phyloP scores from a whole-genome alignment of 1,140 invertebrate genomes.

The Cryptotermes secundus region DNA sequence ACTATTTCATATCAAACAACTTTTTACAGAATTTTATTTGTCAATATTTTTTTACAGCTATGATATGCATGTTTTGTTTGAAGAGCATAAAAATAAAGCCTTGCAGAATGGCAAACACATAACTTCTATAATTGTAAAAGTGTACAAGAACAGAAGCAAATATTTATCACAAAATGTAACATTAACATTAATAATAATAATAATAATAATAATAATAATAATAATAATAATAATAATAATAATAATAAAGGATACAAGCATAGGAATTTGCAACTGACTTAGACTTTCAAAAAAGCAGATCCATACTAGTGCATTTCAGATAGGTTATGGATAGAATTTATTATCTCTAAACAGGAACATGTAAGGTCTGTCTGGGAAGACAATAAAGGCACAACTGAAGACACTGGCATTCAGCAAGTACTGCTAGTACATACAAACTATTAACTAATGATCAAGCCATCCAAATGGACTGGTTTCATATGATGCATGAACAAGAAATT shows the following conservation, averaged over 20 bases:
- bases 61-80: slow-evolving; percentile 82
- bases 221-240: too few relatives aligned
- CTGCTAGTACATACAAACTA: neutral
- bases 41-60: slow-evolving; percentile 77
- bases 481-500: too few relatives aligned
- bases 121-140: slow-evolving; percentile 35
- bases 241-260: slow-evolving; percentile 34
- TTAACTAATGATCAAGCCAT: neutral
- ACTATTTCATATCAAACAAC: slow-evolving; percentile 35
- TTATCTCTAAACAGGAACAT: slow-evolving; percentile 34
- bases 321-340: slow-evolving; percentile 33
- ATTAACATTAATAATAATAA: slow-evolving; percentile 18
- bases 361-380: slow-evolving; percentile 3
- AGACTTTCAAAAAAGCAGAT: slow-evolving; percentile 36
- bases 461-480: too few relatives aligned
- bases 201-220: neutral
- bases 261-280: slow-evolving; percentile 37
- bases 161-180: slow-evolving; percentile 33
- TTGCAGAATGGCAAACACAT: slow-evolving; percentile 36
- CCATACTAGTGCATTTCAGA: slow-evolving; percentile 35
- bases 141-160: slow-evolving; percentile 35
- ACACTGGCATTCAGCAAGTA: neutral
- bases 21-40: slow-evolving; percentile 66
- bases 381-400: neutral
- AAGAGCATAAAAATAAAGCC: slow-evolving; percentile 49